Conservation (phyloP, 2,113 vertebrate species). For the Gasterosteus nipponicus region DNA sequence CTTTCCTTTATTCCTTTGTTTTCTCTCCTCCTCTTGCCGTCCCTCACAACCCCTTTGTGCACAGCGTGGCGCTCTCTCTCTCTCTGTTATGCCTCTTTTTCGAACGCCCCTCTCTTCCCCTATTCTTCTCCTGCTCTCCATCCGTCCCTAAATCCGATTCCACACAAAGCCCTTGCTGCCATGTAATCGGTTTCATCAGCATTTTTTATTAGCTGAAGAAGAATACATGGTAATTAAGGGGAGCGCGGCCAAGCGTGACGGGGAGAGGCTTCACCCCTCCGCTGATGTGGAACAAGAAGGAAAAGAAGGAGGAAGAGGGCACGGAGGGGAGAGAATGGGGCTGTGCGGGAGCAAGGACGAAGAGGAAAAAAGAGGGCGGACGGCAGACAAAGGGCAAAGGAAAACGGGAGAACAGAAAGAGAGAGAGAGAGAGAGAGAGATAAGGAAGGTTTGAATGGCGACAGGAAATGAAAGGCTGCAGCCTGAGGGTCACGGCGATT, state of each 20-base stretch:
- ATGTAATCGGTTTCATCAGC: slow-evolving; percentile 82
- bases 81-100: slow-evolving; percentile 32
- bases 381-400: slow-evolving; percentile 59
- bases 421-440: slow-evolving; percentile 45
- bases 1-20: slow-evolving; percentile 13
- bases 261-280: slow-evolving; percentile 73
- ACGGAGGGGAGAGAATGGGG: slow-evolving; percentile 42
- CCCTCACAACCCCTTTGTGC: slow-evolving; percentile 43
- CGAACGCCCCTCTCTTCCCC: slow-evolving; percentile 36
- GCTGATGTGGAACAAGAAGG: slow-evolving; percentile 74
- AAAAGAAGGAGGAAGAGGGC: slow-evolving; percentile 51
- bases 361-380: slow-evolving; percentile 20
- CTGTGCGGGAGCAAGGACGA: slow-evolving; percentile 54
- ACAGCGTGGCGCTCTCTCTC: slow-evolving; percentile 13
- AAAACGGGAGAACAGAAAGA: slow-evolving; percentile 45
- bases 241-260: slow-evolving; percentile 70
- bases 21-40: slow-evolving; percentile 32
- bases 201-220: slow-evolving; percentile 81
- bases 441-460: slow-evolving; percentile 74
- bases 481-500: slow-evolving; percentile 73
- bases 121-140: slow-evolving; percentile 53
- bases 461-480: slow-evolving; percentile 78
- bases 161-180: slow-evolving; percentile 65
- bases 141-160: slow-evolving; percentile 61
- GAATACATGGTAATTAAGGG: slow-evolving; percentile 81